Percentiles rank a stretch among this genome's conserved stretches.
Conservation (phyloP, 2,888 invertebrate genomes). For the Hoplodrina ambigua region DNA sequence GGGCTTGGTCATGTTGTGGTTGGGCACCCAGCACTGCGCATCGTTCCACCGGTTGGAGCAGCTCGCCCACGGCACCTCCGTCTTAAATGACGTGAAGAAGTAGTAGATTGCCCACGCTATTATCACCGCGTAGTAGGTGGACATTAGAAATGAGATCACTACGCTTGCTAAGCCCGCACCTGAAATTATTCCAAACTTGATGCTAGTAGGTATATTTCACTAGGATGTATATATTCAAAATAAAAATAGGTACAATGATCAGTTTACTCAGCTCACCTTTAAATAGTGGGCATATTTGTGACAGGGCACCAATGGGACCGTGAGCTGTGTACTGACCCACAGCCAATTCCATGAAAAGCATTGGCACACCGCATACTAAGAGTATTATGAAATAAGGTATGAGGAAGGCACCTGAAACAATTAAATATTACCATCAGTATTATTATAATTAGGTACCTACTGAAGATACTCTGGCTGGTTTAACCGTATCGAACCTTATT, state of each 20-base stretch:
- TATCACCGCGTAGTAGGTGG: slow-evolving; percentile 98
- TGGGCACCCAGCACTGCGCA: slow-evolving; percentile 94
- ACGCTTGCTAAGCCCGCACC: slow-evolving; percentile 98
- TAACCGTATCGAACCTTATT: too few species aligned
- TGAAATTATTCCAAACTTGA: slow-evolving; percentile 80
- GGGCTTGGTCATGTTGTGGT: slow-evolving; percentile 92
- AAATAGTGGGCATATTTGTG: slow-evolving; percentile 97
- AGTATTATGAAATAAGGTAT: slow-evolving; percentile 98
- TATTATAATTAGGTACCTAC: background rate
- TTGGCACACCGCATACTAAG: slow-evolving; percentile 96
- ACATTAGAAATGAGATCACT: slow-evolving; percentile 98
- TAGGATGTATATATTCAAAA: background rate
- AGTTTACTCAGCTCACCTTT: slow-evolving; percentile 93
- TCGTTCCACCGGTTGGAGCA: slow-evolving; percentile 97
- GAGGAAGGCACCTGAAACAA: slow-evolving; percentile 96
- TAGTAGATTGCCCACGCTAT: slow-evolving; percentile 98
- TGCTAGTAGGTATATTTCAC: background rate
- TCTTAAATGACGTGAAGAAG: slow-evolving; percentile 97
- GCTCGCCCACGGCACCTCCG: slow-evolving; percentile 96
- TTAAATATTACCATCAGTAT: slow-evolving; percentile 9
- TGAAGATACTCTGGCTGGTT: too few species aligned
- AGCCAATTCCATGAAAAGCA: slow-evolving; percentile 98
- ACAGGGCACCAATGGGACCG: slow-evolving; percentile 97
- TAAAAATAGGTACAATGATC: background rate
- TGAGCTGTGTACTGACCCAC: slow-evolving; percentile 97